These are phyloP conservation scores for Onychorhynchus coronatus DNA, from an alignment of 2,113 vertebrate genomes.

Conservation along the genomic window DNA sequence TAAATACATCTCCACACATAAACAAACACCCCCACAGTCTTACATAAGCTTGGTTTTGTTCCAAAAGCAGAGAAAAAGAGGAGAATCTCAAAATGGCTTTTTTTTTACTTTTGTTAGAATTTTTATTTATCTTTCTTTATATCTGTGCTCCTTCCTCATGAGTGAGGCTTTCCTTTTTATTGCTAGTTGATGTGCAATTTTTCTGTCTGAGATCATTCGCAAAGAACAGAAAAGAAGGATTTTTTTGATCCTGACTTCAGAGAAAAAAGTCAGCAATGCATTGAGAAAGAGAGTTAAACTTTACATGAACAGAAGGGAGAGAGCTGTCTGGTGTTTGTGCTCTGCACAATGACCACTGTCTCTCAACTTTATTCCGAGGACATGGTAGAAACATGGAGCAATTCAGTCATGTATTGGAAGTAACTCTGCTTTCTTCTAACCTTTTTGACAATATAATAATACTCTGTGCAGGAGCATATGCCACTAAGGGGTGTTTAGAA, in stretches of 20 bases:
- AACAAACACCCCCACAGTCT: conserved; percentile 16
- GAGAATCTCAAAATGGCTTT: not conserved
- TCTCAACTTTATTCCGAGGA: not conserved
- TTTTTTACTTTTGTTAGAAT: not conserved
- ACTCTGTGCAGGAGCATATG: not conserved
- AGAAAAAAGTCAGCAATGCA: not conserved
- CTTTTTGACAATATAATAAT: not conserved
- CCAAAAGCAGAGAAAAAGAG: not conserved
- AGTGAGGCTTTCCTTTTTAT: not conserved
- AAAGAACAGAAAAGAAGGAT: not conserved
- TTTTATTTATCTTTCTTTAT: not conserved
- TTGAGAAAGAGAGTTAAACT: not conserved
- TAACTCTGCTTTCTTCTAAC: not conserved
- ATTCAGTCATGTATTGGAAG: not conserved
- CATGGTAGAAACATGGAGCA: not conserved
- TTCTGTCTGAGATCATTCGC: not conserved
- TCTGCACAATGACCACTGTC: not conserved
- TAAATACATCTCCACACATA: conserved; percentile 8
- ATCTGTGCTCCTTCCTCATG: not conserved
- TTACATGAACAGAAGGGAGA: not conserved
- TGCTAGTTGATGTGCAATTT: not conserved
- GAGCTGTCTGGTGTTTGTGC: not conserved
- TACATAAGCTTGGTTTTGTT: not conserved
- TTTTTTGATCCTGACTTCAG: conserved; percentile 29
- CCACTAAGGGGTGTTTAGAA: not conserved